Evolutionary conservation across 2,797 vertebrate genomes (phyloP).

Genomic region (Anabas testudineus): DNA sequence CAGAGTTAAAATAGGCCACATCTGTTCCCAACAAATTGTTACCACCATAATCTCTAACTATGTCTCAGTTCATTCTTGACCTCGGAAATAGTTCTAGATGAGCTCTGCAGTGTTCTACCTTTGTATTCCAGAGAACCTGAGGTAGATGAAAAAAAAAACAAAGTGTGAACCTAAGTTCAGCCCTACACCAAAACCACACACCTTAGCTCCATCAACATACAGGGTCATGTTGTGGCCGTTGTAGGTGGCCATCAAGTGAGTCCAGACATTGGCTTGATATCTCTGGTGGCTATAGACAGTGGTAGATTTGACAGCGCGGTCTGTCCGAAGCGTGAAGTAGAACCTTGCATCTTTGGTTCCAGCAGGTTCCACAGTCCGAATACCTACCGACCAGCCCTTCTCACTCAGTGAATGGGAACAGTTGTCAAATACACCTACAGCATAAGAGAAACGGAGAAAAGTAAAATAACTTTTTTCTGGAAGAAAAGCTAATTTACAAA

Average conservation of each 20-base stretch:
- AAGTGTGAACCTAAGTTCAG: neutral
- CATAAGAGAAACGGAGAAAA: conserved; percentile 9
- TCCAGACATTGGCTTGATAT: conserved; percentile 89
- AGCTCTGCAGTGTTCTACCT: too few relatives aligned
- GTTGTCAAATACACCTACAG: conserved; percentile 94
- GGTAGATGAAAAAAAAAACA: neutral
- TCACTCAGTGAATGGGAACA: conserved; percentile 91
- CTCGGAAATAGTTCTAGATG: conserved; percentile 1
- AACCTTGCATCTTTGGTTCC: conserved; percentile 90
- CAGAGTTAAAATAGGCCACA: neutral
- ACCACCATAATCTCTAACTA: neutral
- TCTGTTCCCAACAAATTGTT: neutral
- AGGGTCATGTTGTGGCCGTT: conserved; percentile 88
- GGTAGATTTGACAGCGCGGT: conserved; percentile 87
- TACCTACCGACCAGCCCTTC: conserved; percentile 95
- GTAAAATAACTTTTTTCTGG: conserved; percentile 2
- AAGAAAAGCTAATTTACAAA: conserved; percentile 19
- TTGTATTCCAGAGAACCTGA: neutral
- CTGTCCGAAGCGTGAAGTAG: conserved; percentile 95
- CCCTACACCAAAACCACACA: conserved; percentile 48
- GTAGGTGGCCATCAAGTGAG: conserved; percentile 91
- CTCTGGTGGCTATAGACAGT: conserved; percentile 83
- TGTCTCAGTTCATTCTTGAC: neutral
- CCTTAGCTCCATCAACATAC: conserved; percentile 91
- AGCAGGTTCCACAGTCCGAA: conserved; percentile 82